These are phyloP conservation scores for Arnoldichthys spilopterus DNA, from an alignment of 2,797 vertebrate genomes.

Conservation along the genomic window DNA sequence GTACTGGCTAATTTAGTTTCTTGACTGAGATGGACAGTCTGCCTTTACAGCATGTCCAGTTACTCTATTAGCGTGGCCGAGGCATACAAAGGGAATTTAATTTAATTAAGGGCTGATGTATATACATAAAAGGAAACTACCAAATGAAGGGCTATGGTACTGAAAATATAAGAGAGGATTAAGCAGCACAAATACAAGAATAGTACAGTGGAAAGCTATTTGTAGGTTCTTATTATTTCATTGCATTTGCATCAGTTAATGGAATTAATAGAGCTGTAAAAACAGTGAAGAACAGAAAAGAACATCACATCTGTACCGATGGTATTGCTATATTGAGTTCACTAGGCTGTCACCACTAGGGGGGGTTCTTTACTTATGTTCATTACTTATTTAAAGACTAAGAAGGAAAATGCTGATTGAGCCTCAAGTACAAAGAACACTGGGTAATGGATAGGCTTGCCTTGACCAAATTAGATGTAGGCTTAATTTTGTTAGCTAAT, in stretches of 20 bases:
- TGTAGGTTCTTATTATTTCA: neutral
- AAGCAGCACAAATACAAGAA: neutral
- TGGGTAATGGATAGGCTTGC: neutral
- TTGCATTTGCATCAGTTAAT: neutral
- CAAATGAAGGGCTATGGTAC: constrained; percentile 38
- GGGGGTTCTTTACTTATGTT: constrained; percentile 18
- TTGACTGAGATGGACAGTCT: constrained; percentile 16
- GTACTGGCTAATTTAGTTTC: constrained; percentile 1
- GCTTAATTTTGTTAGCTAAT: constrained; percentile 8
- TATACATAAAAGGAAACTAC: constrained; percentile 22
- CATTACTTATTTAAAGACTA: constrained; percentile 12
- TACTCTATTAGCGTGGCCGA: constrained; percentile 1
- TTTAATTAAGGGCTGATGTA: constrained; percentile 52
- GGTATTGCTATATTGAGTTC: constrained; percentile 1
- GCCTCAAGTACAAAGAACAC: constrained; percentile 25
- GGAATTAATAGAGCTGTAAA: neutral
- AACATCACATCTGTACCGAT: neutral
- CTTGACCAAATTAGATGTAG: neutral
- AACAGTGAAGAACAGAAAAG: neutral
- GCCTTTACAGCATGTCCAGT: neutral
- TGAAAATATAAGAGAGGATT: neutral
- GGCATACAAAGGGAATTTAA: constrained; percentile 40
- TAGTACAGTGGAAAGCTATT: constrained; percentile 11
- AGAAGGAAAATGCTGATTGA: constrained; percentile 12
- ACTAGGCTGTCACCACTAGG: constrained; percentile 50